Evolutionary conservation across 1,140 invertebrate species (phyloP).

Genomic region (Drosophila tropicalis): DNA sequence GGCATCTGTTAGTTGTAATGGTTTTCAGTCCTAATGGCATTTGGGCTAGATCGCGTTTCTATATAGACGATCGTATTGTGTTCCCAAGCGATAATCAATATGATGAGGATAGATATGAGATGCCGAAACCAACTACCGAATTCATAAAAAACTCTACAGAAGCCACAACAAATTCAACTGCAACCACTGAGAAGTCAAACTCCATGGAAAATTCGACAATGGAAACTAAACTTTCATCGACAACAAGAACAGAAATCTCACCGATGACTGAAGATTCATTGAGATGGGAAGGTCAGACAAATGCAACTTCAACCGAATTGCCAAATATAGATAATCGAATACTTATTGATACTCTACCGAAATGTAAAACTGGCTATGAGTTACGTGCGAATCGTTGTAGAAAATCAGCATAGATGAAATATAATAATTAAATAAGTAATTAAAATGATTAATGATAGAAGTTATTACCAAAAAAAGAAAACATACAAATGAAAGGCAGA

Average conservation of each 20-base stretch:
- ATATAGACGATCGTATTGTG: constrained; percentile 54
- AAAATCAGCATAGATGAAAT: constrained; percentile 35
- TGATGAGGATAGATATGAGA: not conserved
- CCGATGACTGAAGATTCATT: not conserved
- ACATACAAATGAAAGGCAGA: not conserved
- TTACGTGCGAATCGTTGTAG: constrained; percentile 57
- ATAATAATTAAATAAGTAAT: not conserved
- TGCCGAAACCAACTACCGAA: not conserved
- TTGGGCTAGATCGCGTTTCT: constrained; percentile 23
- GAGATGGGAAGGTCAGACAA: not conserved
- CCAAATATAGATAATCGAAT: constrained; percentile 57
- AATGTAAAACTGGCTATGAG: constrained; percentile 41
- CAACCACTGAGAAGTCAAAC: not conserved
- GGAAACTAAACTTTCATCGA: not conserved
- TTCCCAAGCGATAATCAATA: constrained; percentile 47
- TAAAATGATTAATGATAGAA: not conserved
- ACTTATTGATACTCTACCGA: constrained; percentile 43
- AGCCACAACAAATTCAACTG: not conserved
- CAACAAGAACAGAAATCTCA: not conserved
- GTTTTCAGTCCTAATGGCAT: constrained; percentile 8
- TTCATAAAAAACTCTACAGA: not conserved
- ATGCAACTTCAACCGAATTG: constrained; percentile 14
- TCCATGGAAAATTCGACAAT: not conserved
- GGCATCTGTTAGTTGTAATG: constrained; percentile 25
- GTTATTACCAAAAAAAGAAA: not conserved